These are phyloP conservation scores for Oppia nitens DNA, from an alignment of 1,140 invertebrate species.

Conservation along the genomic window DNA sequence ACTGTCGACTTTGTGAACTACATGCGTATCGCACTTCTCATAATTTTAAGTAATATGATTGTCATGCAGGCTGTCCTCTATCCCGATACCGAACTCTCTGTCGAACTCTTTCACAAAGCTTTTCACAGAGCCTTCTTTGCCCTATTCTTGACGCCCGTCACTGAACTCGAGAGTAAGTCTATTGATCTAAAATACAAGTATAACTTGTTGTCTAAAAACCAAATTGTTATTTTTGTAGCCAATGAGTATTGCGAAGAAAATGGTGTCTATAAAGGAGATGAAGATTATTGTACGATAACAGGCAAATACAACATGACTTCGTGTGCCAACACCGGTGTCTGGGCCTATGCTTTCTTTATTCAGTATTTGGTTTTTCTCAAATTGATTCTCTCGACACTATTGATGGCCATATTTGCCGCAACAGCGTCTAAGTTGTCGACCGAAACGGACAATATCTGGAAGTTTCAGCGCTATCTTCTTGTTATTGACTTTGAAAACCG, in stretches of 20 bases:
- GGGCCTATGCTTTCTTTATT: constrained; percentile 30
- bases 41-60: constrained; percentile 30
- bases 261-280: background rate
- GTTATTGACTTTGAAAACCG: constrained; percentile 32
- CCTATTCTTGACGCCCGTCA: constrained; percentile 30
- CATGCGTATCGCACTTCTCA: constrained; percentile 31
- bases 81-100: constrained; percentile 28
- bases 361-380: constrained; percentile 32
- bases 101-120: constrained; percentile 25
- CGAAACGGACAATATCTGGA: constrained; percentile 32
- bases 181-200: background rate
- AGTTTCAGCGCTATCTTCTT: constrained; percentile 32
- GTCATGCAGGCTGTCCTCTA: constrained; percentile 32
- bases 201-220: background rate
- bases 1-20: constrained; percentile 31
- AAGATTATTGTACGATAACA: background rate
- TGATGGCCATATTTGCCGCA: constrained; percentile 31
- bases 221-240: background rate
- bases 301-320: constrained; percentile 1
- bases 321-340: constrained; percentile 28
- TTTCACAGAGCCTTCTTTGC: constrained; percentile 29
- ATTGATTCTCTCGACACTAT: constrained; percentile 30
- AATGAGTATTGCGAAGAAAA: background rate
- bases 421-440: constrained; percentile 28
- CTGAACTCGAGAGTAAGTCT: constrained; percentile 25